Percentiles rank a stretch among this genome's conserved stretches.
These are phyloP conservation scores for Leucosticte australis DNA, from an alignment of 2,113 vertebrate species.

Conservation along the genomic window DNA sequence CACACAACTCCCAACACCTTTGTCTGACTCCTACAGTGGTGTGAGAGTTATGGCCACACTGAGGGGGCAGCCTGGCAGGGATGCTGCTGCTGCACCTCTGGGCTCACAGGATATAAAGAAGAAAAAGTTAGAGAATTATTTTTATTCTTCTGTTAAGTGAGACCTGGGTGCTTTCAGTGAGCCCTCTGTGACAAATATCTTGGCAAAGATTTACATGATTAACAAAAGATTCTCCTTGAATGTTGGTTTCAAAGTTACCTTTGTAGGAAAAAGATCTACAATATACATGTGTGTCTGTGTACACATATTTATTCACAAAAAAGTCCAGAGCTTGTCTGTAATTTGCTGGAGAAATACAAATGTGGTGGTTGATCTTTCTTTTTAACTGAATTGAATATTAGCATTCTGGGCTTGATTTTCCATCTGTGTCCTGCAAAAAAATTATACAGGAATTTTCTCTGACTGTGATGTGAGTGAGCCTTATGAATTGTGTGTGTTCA, in stretches of 20 bases:
- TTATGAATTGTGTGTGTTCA: not conserved
- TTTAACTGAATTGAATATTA: constrained; percentile 6
- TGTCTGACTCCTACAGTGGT: not conserved
- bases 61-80: not conserved
- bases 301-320: not conserved
- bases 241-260: not conserved
- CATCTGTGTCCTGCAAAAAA: not conserved
- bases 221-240: not conserved
- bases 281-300: not conserved
- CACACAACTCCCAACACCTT: accelerated
- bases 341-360: not conserved
- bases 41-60: accelerated
- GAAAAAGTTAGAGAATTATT: not conserved
- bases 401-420: constrained; percentile 13
- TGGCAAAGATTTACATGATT: not conserved
- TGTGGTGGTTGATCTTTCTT: not conserved
- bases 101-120: not conserved
- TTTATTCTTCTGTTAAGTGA: not conserved
- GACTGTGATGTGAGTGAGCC: not conserved
- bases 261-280: not conserved
- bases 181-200: not conserved
- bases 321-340: not conserved
- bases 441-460: not conserved
- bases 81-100: not conserved
- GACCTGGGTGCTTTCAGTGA: not conserved